These are phyloP conservation scores for Champsocephalus esox DNA, from an alignment of 2,797 vertebrate genomes.

Conservation along the genomic window DNA sequence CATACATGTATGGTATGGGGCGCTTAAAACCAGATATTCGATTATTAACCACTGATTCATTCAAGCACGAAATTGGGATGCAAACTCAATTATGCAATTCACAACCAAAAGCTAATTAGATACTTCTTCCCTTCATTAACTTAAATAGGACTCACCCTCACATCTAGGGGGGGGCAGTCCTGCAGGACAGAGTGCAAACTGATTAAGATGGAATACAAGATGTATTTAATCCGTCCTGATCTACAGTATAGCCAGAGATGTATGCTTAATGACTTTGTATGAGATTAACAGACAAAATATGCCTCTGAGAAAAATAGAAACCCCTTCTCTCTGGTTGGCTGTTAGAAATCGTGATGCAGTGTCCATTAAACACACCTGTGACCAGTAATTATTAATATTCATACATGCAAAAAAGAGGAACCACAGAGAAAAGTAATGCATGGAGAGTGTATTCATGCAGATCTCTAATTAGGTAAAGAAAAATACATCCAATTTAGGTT, in stretches of 20 bases:
- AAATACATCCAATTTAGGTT: constrained; percentile 2
- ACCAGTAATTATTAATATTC: constrained; percentile 20
- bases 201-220: constrained; percentile 19
- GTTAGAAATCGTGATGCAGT: constrained; percentile 15
- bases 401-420: neutral
- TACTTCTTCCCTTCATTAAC: constrained; percentile 47
- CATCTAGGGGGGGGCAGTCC: neutral
- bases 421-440: neutral
- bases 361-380: constrained; percentile 48
- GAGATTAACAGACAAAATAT: neutral
- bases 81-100: constrained; percentile 58
- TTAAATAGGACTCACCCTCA: constrained; percentile 20
- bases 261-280: neutral
- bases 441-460: neutral
- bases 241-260: neutral
- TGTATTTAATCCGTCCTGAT: constrained; percentile 19
- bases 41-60: constrained; percentile 44
- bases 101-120: constrained; percentile 58
- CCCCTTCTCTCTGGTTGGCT: constrained; percentile 35
- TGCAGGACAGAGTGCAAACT: constrained; percentile 19
- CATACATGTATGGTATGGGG: constrained; percentile 5
- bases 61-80: constrained; percentile 53
- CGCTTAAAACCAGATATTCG: neutral
- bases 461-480: neutral
- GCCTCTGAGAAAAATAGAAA: neutral